Percentiles rank a stretch among this genome's conserved stretches.
phyloP scores from a whole-genome alignment of 1,140 invertebrate genomes.

The Sarcophaga bullata region DNA sequence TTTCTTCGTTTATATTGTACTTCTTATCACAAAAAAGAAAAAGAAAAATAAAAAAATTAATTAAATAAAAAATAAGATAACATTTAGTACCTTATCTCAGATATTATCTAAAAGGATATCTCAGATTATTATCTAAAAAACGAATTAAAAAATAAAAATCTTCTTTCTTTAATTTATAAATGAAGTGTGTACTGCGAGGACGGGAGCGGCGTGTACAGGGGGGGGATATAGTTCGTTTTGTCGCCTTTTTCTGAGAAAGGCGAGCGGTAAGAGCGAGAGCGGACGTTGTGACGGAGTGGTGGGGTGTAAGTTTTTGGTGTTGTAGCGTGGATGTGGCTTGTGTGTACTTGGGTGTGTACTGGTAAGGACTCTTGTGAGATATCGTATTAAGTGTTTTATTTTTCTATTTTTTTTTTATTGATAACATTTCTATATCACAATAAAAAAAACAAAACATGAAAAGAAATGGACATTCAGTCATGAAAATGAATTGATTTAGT shows the following conservation, averaged over 20 bases:
- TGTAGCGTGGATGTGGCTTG: not conserved
- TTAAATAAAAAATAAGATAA: constrained; percentile 9
- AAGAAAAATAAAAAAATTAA: no score
- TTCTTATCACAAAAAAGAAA: not conserved
- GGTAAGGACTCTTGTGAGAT: no score
- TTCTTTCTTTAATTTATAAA: not conserved
- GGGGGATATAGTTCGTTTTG: not conserved
- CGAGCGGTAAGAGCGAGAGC: no score
- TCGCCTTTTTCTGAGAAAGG: not conserved
- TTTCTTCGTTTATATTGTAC: not conserved
- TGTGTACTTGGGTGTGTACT: not conserved
- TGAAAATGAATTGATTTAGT: constrained; percentile 7
- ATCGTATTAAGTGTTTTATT: constrained; percentile 14
- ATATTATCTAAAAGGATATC: constrained; percentile 18
- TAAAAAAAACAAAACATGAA: not conserved
- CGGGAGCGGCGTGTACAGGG: no score
- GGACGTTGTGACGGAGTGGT: no score
- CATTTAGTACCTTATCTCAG: not conserved
- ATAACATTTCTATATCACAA: constrained; percentile 17
- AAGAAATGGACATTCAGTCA: constrained; percentile 7
- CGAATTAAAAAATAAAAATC: not conserved
- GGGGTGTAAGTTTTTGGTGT: not conserved
- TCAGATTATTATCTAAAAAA: constrained; percentile 11
- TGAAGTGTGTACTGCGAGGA: no score
- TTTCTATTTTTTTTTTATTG: constrained; percentile 5